A percentile compares a stretch with the other conserved stretches of the same genome.
Evolutionary conservation across 2,888 invertebrate genomes (phyloP).

Genomic region (Tortrix viridana): DNA sequence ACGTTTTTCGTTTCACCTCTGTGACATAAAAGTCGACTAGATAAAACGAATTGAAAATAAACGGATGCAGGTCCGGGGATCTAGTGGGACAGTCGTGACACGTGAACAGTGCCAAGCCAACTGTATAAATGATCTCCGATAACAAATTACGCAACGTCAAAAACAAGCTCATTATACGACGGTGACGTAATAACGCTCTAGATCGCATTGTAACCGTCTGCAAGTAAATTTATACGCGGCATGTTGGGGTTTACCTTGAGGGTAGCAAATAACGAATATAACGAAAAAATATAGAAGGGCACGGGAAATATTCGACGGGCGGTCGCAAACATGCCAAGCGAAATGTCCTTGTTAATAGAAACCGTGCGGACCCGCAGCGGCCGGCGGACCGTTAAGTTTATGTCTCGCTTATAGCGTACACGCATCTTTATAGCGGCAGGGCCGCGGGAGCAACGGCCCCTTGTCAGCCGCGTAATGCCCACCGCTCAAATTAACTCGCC

Average conservation of each 20-base stretch:
- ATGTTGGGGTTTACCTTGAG: constrained; percentile 36
- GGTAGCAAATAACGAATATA: constrained; percentile 44
- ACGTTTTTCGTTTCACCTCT: constrained; percentile 58
- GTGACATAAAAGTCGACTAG: constrained; percentile 47
- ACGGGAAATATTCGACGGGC: constrained; percentile 52
- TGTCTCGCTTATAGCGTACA: constrained; percentile 41
- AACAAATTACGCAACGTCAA: constrained; percentile 15
- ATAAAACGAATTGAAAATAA: constrained; percentile 8
- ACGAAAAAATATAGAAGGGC: constrained; percentile 41
- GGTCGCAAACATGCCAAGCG: constrained; percentile 48
- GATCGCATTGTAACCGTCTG: constrained; percentile 28
- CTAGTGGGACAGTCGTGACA: neutral
- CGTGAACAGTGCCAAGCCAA: neutral
- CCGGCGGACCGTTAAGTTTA: constrained; percentile 49
- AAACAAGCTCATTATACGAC: constrained; percentile 2
- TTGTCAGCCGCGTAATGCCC: constrained; percentile 40
- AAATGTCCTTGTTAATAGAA: constrained; percentile 58
- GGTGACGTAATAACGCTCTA: constrained; percentile 10
- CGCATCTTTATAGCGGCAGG: constrained; percentile 43
- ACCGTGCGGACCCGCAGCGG: constrained; percentile 45
- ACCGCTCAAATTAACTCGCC: constrained; percentile 48
- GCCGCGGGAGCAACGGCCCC: constrained; percentile 29
- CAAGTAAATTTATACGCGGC: constrained; percentile 44
- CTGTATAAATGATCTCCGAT: constrained; percentile 16
- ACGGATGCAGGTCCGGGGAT: neutral